A percentile compares a stretch with the other conserved stretches of the same genome.
Conservation (phyloP, 2,797 vertebrate genomes). For the Hozukius guyotensis region DNA sequence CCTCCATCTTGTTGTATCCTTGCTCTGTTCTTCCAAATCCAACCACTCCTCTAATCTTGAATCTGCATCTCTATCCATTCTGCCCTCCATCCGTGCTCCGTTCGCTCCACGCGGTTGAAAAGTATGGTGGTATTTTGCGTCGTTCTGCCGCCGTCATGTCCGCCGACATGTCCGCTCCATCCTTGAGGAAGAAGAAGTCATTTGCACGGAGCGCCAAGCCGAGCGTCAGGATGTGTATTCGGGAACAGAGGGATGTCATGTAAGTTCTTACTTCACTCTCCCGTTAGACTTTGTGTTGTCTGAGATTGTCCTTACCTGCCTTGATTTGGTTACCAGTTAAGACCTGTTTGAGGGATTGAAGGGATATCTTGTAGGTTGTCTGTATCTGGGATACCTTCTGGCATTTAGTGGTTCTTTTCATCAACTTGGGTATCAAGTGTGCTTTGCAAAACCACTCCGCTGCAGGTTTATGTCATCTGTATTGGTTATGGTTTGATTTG, state of each 20-base stretch:
- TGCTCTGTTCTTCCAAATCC: not conserved
- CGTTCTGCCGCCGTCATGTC: constrained; percentile 52
- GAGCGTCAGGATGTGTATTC: constrained; percentile 73
- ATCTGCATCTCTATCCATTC: not conserved
- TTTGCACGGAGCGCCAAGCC: constrained; percentile 56
- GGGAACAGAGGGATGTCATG: constrained; percentile 65
- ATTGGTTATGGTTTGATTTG: not conserved
- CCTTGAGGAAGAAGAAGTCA: constrained; percentile 76
- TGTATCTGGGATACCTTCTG: not conserved
- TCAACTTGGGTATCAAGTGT: not conserved
- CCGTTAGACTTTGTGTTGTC: not conserved
- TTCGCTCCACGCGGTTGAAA: constrained; percentile 17
- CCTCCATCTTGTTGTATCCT: not conserved
- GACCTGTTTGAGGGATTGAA: not conserved
- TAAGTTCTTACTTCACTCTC: constrained; percentile 61
- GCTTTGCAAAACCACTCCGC: not conserved
- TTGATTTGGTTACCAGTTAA: not conserved
- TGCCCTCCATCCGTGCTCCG: not conserved
- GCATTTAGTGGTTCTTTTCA: not conserved
- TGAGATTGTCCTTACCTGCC: not conserved
- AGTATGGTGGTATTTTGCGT: constrained; percentile 69
- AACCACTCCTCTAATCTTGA: not conserved
- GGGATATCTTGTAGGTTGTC: not conserved
- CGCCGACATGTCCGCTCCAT: constrained; percentile 70
- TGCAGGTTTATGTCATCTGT: not conserved